A percentile compares a stretch with the other conserved stretches of the same genome.
Evolutionary conservation across 2,113 vertebrate genomes (phyloP).

Genomic region (Cynopterus brachyotis): DNA sequence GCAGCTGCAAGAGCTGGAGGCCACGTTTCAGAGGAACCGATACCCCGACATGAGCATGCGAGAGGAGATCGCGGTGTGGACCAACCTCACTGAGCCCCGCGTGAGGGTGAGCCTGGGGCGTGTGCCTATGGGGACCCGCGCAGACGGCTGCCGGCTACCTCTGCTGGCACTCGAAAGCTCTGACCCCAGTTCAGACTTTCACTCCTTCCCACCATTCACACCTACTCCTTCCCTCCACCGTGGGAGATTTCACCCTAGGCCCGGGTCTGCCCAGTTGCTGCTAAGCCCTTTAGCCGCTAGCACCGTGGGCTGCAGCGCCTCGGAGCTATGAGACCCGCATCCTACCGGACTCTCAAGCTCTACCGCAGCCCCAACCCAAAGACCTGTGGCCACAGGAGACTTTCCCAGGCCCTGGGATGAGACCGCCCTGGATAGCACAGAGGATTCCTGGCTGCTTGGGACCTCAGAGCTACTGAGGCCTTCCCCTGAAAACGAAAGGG

Average conservation of each 20-base stretch:
- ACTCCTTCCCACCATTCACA: neutral
- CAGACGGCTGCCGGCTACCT: neutral
- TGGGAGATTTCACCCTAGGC: neutral
- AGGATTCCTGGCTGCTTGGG: neutral
- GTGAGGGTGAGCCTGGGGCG: constrained; percentile 90
- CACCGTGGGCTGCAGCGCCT: neutral
- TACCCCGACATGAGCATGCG: constrained; percentile 99
- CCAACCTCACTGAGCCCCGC: constrained; percentile 97
- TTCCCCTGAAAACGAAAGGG: constrained; percentile 48
- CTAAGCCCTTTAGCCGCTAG: neutral
- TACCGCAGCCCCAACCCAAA: neutral
- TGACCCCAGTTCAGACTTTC: neutral
- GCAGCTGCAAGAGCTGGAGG: constrained; percentile 98
- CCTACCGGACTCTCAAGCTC: neutral
- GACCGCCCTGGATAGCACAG: neutral
- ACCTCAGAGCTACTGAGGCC: neutral
- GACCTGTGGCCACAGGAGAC: neutral
- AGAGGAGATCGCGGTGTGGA: constrained; percentile 99
- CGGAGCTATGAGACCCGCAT: neutral
- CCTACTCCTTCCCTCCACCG: neutral
- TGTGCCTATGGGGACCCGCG: neutral
- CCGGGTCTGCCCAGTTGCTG: accelerated
- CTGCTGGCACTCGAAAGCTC: neutral
- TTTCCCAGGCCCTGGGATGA: neutral
- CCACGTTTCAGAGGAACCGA: constrained; percentile 98